These are phyloP conservation scores for Oxycera nigricornis DNA, from an alignment of 2,888 invertebrate genomes.

Conservation along the genomic window DNA sequence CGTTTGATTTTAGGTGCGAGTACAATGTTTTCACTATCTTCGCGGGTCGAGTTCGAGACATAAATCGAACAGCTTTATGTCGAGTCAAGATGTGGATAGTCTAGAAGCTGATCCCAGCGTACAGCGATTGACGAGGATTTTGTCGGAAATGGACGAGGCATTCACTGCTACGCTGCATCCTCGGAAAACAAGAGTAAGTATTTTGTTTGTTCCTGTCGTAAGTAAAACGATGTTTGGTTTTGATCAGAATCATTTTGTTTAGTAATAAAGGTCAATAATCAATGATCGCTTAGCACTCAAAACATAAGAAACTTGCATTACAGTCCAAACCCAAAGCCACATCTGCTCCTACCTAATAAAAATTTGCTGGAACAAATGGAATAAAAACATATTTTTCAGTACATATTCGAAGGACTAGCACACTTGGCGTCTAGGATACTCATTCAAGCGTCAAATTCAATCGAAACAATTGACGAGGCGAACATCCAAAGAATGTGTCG, in stretches of 20 bases:
- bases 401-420: slow-evolving; percentile 90
- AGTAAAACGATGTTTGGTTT: no score
- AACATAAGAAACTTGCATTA: no score
- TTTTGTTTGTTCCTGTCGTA: no score
- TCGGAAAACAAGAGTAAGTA: slow-evolving; percentile 75
- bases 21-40: slow-evolving; percentile 95
- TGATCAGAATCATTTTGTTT: background rate
- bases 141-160: slow-evolving; percentile 79
- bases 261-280: background rate
- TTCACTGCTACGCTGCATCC: slow-evolving; percentile 78
- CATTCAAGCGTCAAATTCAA: slow-evolving; percentile 80
- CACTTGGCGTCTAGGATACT: slow-evolving; percentile 78
- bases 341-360: no score
- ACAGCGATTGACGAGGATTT: slow-evolving; percentile 77
- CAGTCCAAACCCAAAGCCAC: no score
- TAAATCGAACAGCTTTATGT: slow-evolving; percentile 55
- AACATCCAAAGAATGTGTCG: slow-evolving; percentile 86
- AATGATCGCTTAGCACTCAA: no score
- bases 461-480: slow-evolving; percentile 80
- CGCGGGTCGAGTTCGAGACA: slow-evolving; percentile 65
- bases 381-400: slow-evolving; percentile 69
- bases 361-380: no score
- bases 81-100: slow-evolving; percentile 68
- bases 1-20: slow-evolving; percentile 71
- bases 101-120: slow-evolving; percentile 80